phyloP scores from a whole-genome alignment of 2,888 invertebrate genomes.

The Vanessa cardui region DNA sequence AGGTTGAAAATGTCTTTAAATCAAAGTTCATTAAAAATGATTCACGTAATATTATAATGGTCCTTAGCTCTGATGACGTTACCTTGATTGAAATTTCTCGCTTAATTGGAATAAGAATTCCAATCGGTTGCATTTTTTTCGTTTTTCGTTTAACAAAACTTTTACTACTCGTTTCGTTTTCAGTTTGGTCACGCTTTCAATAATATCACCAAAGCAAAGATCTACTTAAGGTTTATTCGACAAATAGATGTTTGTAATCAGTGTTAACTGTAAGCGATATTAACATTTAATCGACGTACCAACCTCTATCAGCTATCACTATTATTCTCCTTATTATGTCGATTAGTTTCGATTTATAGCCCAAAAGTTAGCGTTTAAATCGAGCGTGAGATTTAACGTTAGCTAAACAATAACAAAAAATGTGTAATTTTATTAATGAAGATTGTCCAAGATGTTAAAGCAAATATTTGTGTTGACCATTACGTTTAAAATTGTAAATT shows the following conservation, averaged over 20 bases:
- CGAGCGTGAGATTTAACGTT: no score
- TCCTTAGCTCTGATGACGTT: neutral
- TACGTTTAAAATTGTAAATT: no score
- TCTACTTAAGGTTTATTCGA: conserved; percentile 21
- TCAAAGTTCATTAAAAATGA: neutral
- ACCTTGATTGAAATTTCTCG: conserved; percentile 25
- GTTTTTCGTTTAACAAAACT: conserved; percentile 55
- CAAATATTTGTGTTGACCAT: no score
- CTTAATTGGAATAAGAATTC: conserved; percentile 23
- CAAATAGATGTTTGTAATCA: conserved; percentile 6
- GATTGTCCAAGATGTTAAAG: no score
- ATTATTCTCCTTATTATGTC: no score
- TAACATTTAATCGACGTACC: neutral
- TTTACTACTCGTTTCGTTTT: conserved; percentile 54
- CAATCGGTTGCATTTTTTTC: conserved; percentile 25
- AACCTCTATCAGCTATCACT: neutral
- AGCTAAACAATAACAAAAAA: no score
- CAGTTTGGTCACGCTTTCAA: conserved; percentile 64
- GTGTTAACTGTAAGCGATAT: neutral
- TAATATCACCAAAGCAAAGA: conserved; percentile 41
- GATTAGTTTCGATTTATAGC: no score
- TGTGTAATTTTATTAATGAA: no score
- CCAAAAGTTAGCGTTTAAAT: no score
- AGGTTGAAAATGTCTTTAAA: neutral
- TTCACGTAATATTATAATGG: conserved; percentile 2